Conservation (phyloP, 2,888 invertebrate species). For the Noctua fimbriata region DNA sequence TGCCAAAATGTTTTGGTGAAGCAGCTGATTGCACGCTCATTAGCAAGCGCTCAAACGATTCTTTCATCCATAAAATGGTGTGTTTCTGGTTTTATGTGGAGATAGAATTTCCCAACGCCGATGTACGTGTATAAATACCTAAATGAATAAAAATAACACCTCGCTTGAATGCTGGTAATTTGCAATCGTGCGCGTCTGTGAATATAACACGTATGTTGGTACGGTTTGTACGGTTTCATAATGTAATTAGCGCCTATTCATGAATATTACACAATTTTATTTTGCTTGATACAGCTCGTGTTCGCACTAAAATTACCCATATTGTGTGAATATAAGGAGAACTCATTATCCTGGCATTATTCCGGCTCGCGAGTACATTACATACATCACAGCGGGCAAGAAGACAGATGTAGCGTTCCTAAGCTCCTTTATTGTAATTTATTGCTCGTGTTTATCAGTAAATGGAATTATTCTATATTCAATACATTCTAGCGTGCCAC, state of each 20-base stretch:
- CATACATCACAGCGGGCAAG: conserved; percentile 53
- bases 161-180: conserved; percentile 61
- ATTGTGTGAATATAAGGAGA: conserved; percentile 51
- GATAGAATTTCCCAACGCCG: conserved; percentile 50
- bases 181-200: conserved; percentile 55
- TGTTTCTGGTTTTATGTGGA: conserved; percentile 55
- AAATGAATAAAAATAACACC: conserved; percentile 59
- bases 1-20: conserved; percentile 60
- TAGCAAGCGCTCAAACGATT: conserved; percentile 60
- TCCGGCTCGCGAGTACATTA: conserved; percentile 42
- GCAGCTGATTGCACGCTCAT: conserved; percentile 62
- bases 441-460: conserved; percentile 71
- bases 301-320: conserved; percentile 57
- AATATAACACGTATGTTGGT: conserved; percentile 48
- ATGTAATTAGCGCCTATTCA: conserved; percentile 65
- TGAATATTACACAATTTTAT: conserved; percentile 65
- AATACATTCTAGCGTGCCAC: conserved; percentile 73
- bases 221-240: conserved; percentile 59
- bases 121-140: conserved; percentile 45
- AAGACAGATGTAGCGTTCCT: conserved; percentile 64
- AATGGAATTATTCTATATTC: conserved; percentile 74
- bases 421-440: conserved; percentile 69
- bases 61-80: conserved; percentile 61
- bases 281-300: conserved; percentile 41
- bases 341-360: conserved; percentile 63